Evolutionary conservation across 35 echinoderm and acorn worm genomes (phyloP).

Genomic region (Ophiothrix spiculata): DNA sequence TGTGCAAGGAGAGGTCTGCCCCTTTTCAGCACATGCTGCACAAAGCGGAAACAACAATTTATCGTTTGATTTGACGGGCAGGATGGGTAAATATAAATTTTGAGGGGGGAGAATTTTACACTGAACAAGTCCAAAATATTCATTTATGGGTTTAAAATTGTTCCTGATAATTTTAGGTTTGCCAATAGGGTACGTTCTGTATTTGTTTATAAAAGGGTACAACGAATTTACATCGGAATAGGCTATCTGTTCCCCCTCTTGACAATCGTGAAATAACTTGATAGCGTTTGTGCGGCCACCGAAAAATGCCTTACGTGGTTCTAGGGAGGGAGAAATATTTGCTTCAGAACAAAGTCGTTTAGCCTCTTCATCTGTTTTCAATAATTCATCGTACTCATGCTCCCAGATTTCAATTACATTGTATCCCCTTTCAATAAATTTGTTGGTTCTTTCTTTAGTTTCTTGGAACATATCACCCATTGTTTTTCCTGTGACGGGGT

Average conservation of each 20-base stretch:
- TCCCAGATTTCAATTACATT: conserved; percentile 27
- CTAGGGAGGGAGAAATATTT: not conserved
- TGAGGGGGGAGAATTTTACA: conserved; percentile 37
- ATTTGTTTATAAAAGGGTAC: conserved; percentile 44
- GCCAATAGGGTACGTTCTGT: conserved; percentile 17
- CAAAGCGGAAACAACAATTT: conserved; percentile 69
- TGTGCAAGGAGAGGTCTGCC: conserved; percentile 7
- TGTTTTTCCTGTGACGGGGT: not conserved
- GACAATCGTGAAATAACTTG: conserved; percentile 44
- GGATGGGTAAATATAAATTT: conserved; percentile 39
- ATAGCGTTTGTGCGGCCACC: conserved; percentile 64
- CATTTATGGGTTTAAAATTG: not conserved
- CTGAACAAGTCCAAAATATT: conserved; percentile 19
- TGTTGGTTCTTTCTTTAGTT: not conserved
- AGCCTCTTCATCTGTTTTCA: not conserved
- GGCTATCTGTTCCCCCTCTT: conserved; percentile 29
- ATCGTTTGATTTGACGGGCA: conserved; percentile 38
- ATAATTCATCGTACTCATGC: conserved; percentile 12
- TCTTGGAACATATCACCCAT: conserved; percentile 28
- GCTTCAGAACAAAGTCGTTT: not conserved
- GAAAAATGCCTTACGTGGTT: conserved; percentile 50
- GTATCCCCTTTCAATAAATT: conserved; percentile 4
- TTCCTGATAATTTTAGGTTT: conserved; percentile 30
- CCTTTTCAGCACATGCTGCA: conserved; percentile 42
- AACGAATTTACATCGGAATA: conserved; percentile 49